Conservation (phyloP, 2,797 vertebrate genomes). For the Tokudaia muenninki region DNA sequence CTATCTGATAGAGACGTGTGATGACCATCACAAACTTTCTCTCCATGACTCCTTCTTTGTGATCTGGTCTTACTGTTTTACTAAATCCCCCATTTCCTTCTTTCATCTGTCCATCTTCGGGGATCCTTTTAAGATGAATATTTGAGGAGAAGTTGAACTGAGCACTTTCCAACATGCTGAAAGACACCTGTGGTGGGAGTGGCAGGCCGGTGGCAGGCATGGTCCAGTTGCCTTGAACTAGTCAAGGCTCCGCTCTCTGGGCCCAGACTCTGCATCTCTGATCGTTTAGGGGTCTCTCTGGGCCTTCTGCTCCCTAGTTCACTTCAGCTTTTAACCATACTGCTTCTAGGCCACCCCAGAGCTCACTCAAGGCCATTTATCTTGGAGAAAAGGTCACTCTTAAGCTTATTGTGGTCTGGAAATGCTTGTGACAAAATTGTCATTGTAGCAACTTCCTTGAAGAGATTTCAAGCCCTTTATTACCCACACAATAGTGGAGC, state of each 20-base stretch:
- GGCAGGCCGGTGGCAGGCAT: accelerated
- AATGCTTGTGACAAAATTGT: conserved; percentile 35
- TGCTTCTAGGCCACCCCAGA: not conserved
- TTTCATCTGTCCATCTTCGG: not conserved
- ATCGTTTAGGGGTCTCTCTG: not conserved
- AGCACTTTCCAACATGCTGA: not conserved
- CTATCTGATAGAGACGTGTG: not conserved
- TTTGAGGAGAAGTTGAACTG: not conserved
- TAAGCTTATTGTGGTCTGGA: conserved; percentile 49
- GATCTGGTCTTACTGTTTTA: not conserved
- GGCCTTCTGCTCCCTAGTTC: not conserved
- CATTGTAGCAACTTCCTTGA: conserved; percentile 69
- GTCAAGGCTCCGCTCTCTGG: not conserved
- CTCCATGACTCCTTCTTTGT: not conserved
- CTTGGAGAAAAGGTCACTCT: conserved; percentile 51
- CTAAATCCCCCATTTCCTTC: not conserved
- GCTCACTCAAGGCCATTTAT: not conserved
- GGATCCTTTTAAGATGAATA: not conserved
- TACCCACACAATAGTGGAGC: not conserved
- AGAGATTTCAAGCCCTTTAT: conserved; percentile 49
- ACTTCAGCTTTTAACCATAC: not conserved
- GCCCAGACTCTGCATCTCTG: not conserved
- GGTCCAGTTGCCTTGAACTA: not conserved
- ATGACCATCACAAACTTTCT: not conserved
- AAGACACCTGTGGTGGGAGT: not conserved